Percentiles rank a stretch among this genome's conserved stretches.
Evolutionary conservation across 2,797 vertebrate genomes (phyloP).

Genomic region (Melanotaenia pygmaea): DNA sequence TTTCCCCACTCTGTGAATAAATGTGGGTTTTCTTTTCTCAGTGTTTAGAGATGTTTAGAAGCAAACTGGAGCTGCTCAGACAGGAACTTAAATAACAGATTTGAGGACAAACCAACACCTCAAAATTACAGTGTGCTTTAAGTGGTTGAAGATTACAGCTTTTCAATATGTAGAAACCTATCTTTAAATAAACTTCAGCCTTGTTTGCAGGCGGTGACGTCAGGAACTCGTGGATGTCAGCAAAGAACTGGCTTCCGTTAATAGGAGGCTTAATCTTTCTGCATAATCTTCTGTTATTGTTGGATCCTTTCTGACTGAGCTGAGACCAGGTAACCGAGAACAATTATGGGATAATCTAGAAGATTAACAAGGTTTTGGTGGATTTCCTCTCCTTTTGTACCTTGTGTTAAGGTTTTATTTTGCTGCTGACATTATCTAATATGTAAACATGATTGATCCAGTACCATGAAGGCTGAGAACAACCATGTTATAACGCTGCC

Average conservation of each 20-base stretch:
- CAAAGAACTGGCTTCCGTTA: neutral
- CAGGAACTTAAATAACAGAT: neutral
- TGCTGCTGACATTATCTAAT: neutral
- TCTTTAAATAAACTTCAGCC: neutral
- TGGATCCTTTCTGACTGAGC: neutral
- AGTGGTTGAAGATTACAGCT: neutral
- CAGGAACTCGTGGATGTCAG: neutral
- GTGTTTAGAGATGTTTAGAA: neutral
- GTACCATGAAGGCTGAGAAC: neutral
- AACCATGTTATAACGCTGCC: neutral
- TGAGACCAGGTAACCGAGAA: neutral
- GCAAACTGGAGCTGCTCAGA: neutral
- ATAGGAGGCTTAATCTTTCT: neutral
- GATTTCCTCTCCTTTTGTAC: neutral
- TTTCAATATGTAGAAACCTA: neutral
- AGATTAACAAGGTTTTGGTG: neutral
- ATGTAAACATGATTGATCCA: no score
- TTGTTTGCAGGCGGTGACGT: neutral
- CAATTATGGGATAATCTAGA: neutral
- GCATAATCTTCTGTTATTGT: neutral
- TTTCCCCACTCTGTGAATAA: neutral
- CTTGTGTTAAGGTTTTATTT: neutral
- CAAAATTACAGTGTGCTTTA: neutral
- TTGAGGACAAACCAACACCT: neutral
- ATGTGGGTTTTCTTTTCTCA: no score